Conservation (phyloP, 2,888 invertebrate genomes). For the Eupelmus urozonus region DNA sequence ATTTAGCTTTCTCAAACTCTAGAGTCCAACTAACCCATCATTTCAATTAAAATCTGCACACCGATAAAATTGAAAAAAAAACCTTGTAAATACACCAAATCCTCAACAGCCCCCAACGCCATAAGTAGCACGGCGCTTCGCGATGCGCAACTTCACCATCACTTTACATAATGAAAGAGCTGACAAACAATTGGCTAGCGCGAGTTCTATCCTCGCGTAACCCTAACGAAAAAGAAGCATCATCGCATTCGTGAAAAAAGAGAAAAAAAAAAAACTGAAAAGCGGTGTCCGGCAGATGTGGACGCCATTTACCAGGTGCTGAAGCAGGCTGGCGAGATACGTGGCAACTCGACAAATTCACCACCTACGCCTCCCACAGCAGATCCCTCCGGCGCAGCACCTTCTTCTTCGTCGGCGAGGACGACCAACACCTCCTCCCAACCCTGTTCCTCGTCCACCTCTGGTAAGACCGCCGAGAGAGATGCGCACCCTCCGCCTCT, state of each 20-base stretch:
- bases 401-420: slow-evolving; percentile 72
- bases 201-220: background rate
- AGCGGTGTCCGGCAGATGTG: slow-evolving; percentile 80
- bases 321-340: slow-evolving; percentile 94
- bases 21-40: too few relatives aligned
- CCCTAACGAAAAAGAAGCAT: slow-evolving; percentile 1
- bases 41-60: too few relatives aligned
- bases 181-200: background rate
- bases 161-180: slow-evolving; percentile 23
- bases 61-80: too few relatives aligned
- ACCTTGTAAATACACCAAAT: too few relatives aligned
- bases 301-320: slow-evolving; percentile 96
- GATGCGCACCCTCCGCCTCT: slow-evolving; percentile 13
- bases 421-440: slow-evolving; percentile 76
- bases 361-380: slow-evolving; percentile 76
- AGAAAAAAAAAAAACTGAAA: slow-evolving; percentile 59
- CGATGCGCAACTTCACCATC: slow-evolving; percentile 35
- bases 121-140: slow-evolving; percentile 20
- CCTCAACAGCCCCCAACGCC: too few relatives aligned
- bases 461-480: slow-evolving; percentile 68
- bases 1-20: too few relatives aligned
- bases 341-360: slow-evolving; percentile 76
- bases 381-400: slow-evolving; percentile 73
- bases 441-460: slow-evolving; percentile 77
- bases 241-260: slow-evolving; percentile 61